A percentile compares a stretch with the other conserved stretches of the same genome.
These are phyloP conservation scores for Adelognathus sp. DNA, from an alignment of 2,888 invertebrate species.

Conservation along the genomic window DNA sequence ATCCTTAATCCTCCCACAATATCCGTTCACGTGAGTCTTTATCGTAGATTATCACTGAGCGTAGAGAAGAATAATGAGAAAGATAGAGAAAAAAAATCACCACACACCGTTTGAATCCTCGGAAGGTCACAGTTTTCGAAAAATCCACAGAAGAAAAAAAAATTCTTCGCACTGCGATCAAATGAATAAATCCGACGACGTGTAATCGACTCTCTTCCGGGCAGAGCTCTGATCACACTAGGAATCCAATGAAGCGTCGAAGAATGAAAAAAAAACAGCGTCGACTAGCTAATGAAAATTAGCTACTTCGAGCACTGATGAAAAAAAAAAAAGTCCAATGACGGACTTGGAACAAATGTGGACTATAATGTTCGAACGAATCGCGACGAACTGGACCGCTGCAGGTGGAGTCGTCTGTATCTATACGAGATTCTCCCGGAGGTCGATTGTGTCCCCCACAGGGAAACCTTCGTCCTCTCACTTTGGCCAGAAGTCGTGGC, in stretches of 20 bases:
- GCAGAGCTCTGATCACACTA: slow-evolving; percentile 20
- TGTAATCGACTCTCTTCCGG: slow-evolving; percentile 58
- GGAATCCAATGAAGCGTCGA: background rate
- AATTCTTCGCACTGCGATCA: background rate
- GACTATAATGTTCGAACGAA: slow-evolving; percentile 35
- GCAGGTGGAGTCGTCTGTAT: slow-evolving; percentile 66
- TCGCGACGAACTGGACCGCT: slow-evolving; percentile 69
- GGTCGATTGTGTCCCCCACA: slow-evolving; percentile 67
- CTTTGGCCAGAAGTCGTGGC: slow-evolving; percentile 39
- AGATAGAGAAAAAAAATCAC: background rate
- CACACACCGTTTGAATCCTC: slow-evolving; percentile 8
- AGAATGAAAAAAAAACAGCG: background rate
- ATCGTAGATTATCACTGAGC: background rate
- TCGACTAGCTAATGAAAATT: background rate
- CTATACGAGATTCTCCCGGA: slow-evolving; percentile 71
- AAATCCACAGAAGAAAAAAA: background rate
- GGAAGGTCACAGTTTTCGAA: background rate
- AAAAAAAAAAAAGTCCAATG: background rate
- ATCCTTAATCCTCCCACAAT: background rate
- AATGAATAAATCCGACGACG: background rate
- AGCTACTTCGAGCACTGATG: background rate
- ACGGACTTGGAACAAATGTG: background rate
- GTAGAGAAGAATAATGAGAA: background rate
- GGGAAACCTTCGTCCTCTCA: slow-evolving; percentile 54
- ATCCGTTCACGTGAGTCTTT: background rate